phyloP scores from a whole-genome alignment of 1,140 invertebrate species.

The Pseudomyrmex pallidus region DNA sequence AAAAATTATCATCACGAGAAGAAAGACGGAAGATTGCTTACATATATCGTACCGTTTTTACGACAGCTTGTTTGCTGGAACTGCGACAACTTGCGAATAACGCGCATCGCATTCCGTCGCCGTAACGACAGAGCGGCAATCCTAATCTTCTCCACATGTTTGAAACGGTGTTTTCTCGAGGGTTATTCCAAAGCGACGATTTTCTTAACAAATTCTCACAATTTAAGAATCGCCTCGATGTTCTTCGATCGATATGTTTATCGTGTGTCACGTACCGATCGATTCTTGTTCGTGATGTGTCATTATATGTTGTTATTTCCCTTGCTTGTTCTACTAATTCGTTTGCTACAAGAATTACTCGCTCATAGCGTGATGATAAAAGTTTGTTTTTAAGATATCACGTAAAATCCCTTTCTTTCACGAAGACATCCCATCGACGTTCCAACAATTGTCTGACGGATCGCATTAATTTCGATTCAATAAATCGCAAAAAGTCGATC shows the following conservation, averaged over 20 bases:
- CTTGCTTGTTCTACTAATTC: too few species aligned
- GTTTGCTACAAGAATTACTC: not conserved
- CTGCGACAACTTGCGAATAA: not conserved
- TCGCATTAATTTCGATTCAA: constrained; percentile 8
- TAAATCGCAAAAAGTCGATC: constrained; percentile 26
- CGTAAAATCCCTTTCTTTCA: not conserved
- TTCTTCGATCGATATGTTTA: too few species aligned
- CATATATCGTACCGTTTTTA: constrained; percentile 40
- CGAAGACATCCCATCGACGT: not conserved
- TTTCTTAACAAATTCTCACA: not conserved
- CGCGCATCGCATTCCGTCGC: not conserved
- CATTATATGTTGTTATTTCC: too few species aligned
- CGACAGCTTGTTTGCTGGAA: not conserved
- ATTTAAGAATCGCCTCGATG: not conserved
- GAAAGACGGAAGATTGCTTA: not conserved
- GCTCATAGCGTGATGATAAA: not conserved
- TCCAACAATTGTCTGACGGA: not conserved
- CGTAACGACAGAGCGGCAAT: not conserved
- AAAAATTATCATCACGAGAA: too few species aligned
- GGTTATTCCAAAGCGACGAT: not conserved
- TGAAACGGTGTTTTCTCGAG: not conserved
- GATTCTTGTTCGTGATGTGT: too few species aligned
- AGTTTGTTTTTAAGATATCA: not conserved
- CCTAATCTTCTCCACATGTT: constrained; percentile 9
- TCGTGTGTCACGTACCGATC: too few species aligned